Conservation (phyloP, 1,140 invertebrate genomes). For the Eumeta japonica region DNA sequence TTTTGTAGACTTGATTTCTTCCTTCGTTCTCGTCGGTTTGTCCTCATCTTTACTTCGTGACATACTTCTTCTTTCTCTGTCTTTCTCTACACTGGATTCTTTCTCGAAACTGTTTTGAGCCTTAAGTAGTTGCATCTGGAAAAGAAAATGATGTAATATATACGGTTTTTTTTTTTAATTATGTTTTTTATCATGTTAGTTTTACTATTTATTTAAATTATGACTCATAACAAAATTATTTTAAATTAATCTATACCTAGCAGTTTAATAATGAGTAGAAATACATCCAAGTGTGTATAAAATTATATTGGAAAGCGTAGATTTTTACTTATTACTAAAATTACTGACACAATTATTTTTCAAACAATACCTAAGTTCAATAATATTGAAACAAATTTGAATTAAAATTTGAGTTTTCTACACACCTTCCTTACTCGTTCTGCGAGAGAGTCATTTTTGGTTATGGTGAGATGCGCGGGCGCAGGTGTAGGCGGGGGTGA, state of each 20-base stretch:
- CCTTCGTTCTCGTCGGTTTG: slow-evolving; percentile 19
- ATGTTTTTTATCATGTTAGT: background rate
- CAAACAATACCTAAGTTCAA: too few species aligned
- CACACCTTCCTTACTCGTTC: slow-evolving; percentile 61
- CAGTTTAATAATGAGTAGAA: background rate
- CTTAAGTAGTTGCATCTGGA: slow-evolving; percentile 62
- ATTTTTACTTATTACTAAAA: too few species aligned
- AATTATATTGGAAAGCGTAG: too few species aligned
- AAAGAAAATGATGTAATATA: slow-evolving; percentile 8
- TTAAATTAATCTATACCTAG: background rate
- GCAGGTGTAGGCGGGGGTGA: slow-evolving; percentile 37
- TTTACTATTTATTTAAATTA: background rate
- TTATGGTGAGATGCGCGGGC: slow-evolving; percentile 55
- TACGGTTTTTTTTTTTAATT: background rate
- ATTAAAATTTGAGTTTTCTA: background rate
- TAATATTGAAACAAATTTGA: too few species aligned
- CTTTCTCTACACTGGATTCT: slow-evolving; percentile 56
- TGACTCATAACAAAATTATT: background rate
- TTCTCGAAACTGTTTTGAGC: slow-evolving; percentile 58
- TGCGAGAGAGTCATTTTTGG: slow-evolving; percentile 60
- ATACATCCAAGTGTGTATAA: too few species aligned
- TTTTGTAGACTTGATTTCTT: slow-evolving; percentile 20
- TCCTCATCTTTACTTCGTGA: slow-evolving; percentile 51
- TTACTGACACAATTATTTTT: too few species aligned
- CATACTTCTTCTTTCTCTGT: slow-evolving; percentile 47